Percentiles rank a stretch among this genome's conserved stretches.
These are phyloP conservation scores for Bruchidius siliquastri DNA, from an alignment of 2,888 invertebrate species.

Conservation along the genomic window DNA sequence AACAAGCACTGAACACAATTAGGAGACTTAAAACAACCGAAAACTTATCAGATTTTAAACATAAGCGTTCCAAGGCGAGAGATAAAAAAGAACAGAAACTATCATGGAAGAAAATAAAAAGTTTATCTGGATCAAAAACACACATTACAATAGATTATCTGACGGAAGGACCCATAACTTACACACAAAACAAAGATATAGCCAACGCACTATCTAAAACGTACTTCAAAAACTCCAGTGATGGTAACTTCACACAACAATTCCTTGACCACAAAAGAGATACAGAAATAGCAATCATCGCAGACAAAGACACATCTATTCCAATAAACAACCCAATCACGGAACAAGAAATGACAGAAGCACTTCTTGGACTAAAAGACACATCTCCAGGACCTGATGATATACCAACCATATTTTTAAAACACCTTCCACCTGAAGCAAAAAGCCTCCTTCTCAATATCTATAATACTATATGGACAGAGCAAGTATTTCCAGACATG, in stretches of 20 bases:
- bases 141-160: neutral
- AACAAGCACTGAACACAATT: constrained; percentile 2
- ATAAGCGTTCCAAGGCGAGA: neutral
- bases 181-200: neutral
- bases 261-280: neutral
- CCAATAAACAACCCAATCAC: constrained; percentile 1
- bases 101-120: neutral
- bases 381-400: constrained; percentile 2
- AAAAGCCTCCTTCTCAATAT: neutral
- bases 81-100: constrained; percentile 1
- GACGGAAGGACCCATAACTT: neutral
- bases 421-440: neutral
- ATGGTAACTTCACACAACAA: neutral
- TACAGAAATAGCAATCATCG: neutral
- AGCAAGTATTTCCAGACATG: constrained; percentile 7
- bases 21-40: constrained; percentile 1
- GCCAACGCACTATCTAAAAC: neutral
- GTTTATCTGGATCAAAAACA: neutral
- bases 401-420: constrained; percentile 1
- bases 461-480: constrained; percentile 5
- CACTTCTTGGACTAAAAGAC: neutral
- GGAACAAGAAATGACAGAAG: neutral
- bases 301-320: neutral
- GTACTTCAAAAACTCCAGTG: neutral
- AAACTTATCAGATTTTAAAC: constrained; percentile 1